A percentile compares a stretch with the other conserved stretches of the same genome.
These are phyloP conservation scores for Yponomeuta malinellus DNA, from an alignment of 2,888 invertebrate species.

Conservation along the genomic window DNA sequence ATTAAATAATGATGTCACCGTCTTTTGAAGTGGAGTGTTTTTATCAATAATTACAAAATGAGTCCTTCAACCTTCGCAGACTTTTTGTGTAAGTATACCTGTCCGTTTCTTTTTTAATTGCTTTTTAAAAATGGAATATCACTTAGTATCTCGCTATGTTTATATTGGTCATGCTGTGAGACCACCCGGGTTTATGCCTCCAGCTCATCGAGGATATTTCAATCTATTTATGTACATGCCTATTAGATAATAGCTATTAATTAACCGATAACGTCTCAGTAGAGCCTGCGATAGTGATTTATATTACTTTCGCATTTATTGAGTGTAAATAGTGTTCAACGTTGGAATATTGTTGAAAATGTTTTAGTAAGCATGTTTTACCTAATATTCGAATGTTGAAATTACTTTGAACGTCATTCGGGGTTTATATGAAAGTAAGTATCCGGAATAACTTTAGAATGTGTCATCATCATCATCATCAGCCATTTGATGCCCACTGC, in stretches of 20 bases:
- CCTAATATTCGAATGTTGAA: background rate
- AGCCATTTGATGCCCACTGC: no score
- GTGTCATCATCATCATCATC: no score
- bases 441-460: no score
- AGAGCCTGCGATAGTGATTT: background rate
- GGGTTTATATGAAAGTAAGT: no score
- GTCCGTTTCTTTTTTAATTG: background rate
- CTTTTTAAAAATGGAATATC: background rate
- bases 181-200: background rate
- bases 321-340: background rate
- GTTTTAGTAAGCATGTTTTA: background rate
- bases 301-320: constrained; percentile 1
- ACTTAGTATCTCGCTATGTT: background rate
- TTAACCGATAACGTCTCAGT: constrained; percentile 5
- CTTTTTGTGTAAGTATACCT: background rate
- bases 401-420: no score
- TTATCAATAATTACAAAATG: background rate
- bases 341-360: constrained; percentile 20
- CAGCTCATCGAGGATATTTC: background rate
- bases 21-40: background rate
- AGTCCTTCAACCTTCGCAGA: background rate
- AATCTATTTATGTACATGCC: background rate
- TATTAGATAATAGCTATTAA: constrained; percentile 7
- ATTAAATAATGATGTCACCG: background rate
- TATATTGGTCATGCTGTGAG: constrained; percentile 5